Percentiles rank a stretch among this genome's conserved stretches.
phyloP scores from a whole-genome alignment of 2,113 vertebrate species.

The Urocynchramus pylzowi region DNA sequence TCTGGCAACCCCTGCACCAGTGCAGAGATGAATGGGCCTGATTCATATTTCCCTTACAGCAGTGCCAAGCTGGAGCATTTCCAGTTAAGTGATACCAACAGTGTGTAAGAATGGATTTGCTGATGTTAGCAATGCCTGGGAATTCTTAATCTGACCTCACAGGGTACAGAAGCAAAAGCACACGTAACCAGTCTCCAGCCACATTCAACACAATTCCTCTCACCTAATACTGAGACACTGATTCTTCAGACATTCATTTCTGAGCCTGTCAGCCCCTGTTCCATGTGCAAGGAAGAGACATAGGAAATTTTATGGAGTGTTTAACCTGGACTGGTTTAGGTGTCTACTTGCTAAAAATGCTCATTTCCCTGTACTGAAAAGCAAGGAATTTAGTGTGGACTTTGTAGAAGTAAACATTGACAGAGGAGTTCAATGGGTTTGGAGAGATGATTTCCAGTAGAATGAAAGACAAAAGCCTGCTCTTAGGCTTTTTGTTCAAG shows the following conservation, averaged over 20 bases:
- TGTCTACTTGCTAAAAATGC: neutral
- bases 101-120: slow-evolving; percentile 27
- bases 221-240: neutral
- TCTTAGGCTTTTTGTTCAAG: neutral
- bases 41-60: slow-evolving; percentile 43
- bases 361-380: neutral
- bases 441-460: neutral
- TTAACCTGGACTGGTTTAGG: neutral
- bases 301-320: neutral
- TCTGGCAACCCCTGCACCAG: neutral
- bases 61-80: slow-evolving; percentile 38
- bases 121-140: slow-evolving; percentile 33
- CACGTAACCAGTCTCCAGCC: neutral
- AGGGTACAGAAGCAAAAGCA: neutral
- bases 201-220: neutral
- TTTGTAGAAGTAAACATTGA: neutral
- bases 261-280: neutral
- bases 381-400: neutral
- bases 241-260: neutral
- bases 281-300: neutral
- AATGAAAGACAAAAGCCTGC: neutral
- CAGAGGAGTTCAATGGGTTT: neutral
- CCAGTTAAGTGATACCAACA: slow-evolving; percentile 31
- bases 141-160: neutral
- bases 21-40: slow-evolving; percentile 1